A percentile compares a stretch with the other conserved stretches of the same genome.
Evolutionary conservation across 1,140 invertebrate genomes (phyloP).

Genomic region (Aphaenogaster rudis): DNA sequence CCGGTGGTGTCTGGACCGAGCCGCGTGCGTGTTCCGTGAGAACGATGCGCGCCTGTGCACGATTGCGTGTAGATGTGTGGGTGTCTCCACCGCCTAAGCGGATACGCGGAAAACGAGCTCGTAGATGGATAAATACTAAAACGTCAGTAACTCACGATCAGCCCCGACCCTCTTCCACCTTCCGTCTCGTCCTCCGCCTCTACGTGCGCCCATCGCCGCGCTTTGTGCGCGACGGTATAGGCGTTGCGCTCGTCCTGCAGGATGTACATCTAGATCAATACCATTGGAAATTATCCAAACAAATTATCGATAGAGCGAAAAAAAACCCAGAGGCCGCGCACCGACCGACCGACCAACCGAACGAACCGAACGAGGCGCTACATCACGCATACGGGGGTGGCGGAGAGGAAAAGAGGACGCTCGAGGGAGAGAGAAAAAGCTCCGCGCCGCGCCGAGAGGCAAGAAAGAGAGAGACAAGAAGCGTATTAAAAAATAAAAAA

Average conservation of each 20-base stretch:
- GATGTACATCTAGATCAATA: slow-evolving; percentile 87
- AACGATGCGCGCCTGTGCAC: slow-evolving; percentile 54
- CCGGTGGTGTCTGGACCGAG: slow-evolving; percentile 42
- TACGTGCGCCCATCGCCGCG: slow-evolving; percentile 55
- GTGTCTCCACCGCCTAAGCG: slow-evolving; percentile 77
- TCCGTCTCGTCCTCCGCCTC: slow-evolving; percentile 65
- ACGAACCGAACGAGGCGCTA: slow-evolving; percentile 80
- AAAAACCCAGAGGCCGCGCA: slow-evolving; percentile 79
- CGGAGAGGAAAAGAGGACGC: slow-evolving; percentile 71
- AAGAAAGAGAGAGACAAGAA: slow-evolving; percentile 76
- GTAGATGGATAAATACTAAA: slow-evolving; percentile 84
- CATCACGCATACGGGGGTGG: slow-evolving; percentile 84
- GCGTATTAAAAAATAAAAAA: slow-evolving; percentile 88
- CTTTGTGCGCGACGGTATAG: slow-evolving; percentile 79
- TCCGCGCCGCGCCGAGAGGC: slow-evolving; percentile 56
- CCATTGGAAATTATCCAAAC: slow-evolving; percentile 88
- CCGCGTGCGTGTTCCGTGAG: slow-evolving; percentile 52
- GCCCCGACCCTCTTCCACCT: slow-evolving; percentile 78
- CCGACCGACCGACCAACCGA: slow-evolving; percentile 73
- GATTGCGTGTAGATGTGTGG: slow-evolving; percentile 72
- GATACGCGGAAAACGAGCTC: slow-evolving; percentile 81
- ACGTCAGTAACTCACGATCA: slow-evolving; percentile 86
- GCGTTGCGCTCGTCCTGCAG: slow-evolving; percentile 85
- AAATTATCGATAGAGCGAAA: slow-evolving; percentile 87
- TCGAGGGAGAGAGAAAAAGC: slow-evolving; percentile 52